phyloP scores from a whole-genome alignment of 1,140 invertebrate genomes.

The Pseudoatta argentina region DNA sequence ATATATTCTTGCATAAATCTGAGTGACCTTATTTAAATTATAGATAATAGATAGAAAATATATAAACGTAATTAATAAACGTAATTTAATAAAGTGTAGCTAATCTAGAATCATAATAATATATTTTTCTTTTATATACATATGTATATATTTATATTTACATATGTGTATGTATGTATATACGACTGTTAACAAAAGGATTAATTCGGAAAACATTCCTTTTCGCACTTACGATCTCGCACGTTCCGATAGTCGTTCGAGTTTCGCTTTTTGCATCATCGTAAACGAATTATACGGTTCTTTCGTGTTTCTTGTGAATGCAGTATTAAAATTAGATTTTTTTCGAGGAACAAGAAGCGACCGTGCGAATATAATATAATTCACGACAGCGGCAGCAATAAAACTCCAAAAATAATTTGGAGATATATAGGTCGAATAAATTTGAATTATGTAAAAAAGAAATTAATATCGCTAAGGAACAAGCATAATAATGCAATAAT shows the following conservation, averaged over 20 bases:
- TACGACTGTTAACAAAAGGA: not conserved
- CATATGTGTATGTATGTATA: too few species aligned
- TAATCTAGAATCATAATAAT: not conserved
- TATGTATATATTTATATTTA: too few species aligned
- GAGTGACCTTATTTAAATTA: not conserved
- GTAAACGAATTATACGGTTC: not conserved
- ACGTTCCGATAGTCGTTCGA: not conserved
- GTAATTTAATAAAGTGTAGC: not conserved
- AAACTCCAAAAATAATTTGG: slow-evolving; percentile 6
- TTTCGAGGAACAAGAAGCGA: slow-evolving; percentile 20
- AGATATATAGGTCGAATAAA: not conserved
- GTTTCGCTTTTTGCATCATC: not conserved
- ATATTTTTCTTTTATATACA: too few species aligned
- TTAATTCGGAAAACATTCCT: slow-evolving; percentile 2
- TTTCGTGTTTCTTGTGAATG: slow-evolving; percentile 29
- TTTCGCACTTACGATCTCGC: not conserved
- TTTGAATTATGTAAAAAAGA: slow-evolving; percentile 1
- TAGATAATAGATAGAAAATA: too few species aligned
- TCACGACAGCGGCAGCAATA: not conserved
- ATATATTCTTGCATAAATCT: slow-evolving; percentile 28
- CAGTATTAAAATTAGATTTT: slow-evolving; percentile 22
- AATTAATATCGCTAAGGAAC: not conserved
- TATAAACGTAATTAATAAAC: too few species aligned
- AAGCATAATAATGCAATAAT: slow-evolving; percentile 29
- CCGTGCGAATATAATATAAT: not conserved